A percentile compares a stretch with the other conserved stretches of the same genome.
phyloP scores from a whole-genome alignment of 1,140 invertebrate genomes.

The Solen grandis region DNA sequence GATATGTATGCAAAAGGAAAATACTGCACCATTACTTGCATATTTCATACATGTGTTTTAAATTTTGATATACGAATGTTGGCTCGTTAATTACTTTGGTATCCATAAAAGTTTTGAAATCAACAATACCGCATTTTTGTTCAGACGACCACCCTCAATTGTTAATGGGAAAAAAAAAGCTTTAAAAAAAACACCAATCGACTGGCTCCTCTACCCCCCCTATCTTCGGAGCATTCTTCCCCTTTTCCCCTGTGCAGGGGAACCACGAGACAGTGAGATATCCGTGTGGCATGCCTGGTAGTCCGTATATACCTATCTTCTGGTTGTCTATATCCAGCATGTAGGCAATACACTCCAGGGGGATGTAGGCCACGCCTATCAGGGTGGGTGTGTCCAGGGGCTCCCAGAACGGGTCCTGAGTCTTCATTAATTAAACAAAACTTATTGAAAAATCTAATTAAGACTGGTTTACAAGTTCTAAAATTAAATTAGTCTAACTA shows the following conservation, averaged over 20 bases:
- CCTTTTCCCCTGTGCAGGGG: conserved; percentile 73
- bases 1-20: no score
- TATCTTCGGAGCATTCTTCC: conserved; percentile 57
- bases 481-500: no score
- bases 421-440: conserved; percentile 34
- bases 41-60: no score
- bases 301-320: conserved; percentile 59
- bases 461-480: no score
- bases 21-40: no score
- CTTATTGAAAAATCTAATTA: background rate
- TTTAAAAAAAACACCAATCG: conserved; percentile 9
- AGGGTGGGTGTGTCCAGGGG: conserved; percentile 59
- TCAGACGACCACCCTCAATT: no score
- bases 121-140: no score
- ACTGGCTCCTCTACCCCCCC: conserved; percentile 55
- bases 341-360: conserved; percentile 64
- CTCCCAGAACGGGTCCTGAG: conserved; percentile 66
- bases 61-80: no score
- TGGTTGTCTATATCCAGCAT: conserved; percentile 61
- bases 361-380: conserved; percentile 57
- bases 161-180: background rate
- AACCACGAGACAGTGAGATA: conserved; percentile 54
- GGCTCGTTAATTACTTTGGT: no score
- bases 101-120: no score
- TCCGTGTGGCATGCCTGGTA: conserved; percentile 51